These are phyloP conservation scores for Lumbricus terrestris DNA, from an alignment of 2,888 invertebrate genomes.

Conservation along the genomic window DNA sequence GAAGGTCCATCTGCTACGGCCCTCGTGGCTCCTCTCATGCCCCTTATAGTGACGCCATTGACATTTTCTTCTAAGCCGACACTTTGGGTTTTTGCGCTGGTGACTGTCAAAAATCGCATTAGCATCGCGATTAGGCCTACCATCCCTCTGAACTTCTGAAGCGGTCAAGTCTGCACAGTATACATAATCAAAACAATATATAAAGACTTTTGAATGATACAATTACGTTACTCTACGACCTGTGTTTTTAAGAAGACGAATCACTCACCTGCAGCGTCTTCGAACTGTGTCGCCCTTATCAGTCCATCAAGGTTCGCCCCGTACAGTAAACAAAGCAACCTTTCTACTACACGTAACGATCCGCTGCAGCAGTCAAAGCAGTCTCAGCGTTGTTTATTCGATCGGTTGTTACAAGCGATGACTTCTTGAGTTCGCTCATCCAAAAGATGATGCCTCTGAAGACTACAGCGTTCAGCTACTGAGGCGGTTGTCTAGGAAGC, in stretches of 20 bases:
- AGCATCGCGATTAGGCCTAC: too few species aligned
- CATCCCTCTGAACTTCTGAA: too few species aligned
- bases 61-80: too few species aligned
- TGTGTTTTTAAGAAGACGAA: not conserved
- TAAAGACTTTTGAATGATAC: not conserved
- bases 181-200: not conserved
- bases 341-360: not conserved
- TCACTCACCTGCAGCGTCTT: not conserved
- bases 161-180: not conserved
- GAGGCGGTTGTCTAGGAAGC: slow-evolving; percentile 18
- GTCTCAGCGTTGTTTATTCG: not conserved
- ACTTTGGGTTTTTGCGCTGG: too few species aligned
- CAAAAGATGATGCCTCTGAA: not conserved
- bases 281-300: not conserved
- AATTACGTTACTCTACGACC: not conserved
- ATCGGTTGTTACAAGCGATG: not conserved
- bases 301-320: not conserved
- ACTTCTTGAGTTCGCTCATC: not conserved
- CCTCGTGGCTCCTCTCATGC: too few species aligned
- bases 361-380: not conserved
- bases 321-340: not conserved
- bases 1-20: too few species aligned
- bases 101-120: not conserved
- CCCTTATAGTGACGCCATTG: too few species aligned
- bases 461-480: not conserved